Evolutionary conservation across 2,113 vertebrate species (phyloP).

Genomic region (Cochlearius cochlearius): DNA sequence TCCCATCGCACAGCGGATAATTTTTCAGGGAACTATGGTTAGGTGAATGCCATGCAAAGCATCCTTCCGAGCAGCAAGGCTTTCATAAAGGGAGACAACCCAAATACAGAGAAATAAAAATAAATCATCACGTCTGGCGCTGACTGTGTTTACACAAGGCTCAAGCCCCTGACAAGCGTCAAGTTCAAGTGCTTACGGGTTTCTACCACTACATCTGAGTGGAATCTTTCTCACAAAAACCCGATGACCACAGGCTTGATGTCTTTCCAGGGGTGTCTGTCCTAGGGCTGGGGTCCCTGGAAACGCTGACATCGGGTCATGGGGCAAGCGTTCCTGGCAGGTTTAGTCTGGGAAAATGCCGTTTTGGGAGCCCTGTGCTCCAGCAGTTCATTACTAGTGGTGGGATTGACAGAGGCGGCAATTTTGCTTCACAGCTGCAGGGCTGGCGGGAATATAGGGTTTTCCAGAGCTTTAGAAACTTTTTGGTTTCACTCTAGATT

Average conservation of each 20-base stretch:
- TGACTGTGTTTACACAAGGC: conserved; percentile 32
- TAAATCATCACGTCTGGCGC: neutral
- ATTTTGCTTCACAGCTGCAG: conserved; percentile 54
- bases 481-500: conserved; percentile 10
- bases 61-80: neutral
- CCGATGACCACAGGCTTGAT: conserved; percentile 37
- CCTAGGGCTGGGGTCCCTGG: conserved; percentile 16
- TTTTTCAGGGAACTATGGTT: neutral
- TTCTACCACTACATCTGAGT: conserved; percentile 7
- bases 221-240: conserved; percentile 56
- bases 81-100: conserved; percentile 14
- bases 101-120: conserved; percentile 51
- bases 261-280: conserved; percentile 40
- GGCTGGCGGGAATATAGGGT: conserved; percentile 28
- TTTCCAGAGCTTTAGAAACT: conserved; percentile 34
- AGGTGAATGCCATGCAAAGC: neutral
- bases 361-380: conserved; percentile 41
- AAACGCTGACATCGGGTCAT: neutral
- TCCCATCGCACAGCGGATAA: neutral
- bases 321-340: conserved; percentile 56
- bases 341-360: conserved; percentile 55
- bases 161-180: neutral
- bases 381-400: conserved; percentile 25
- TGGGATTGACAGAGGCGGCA: conserved; percentile 35
- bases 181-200: neutral